Evolutionary conservation across 2,888 invertebrate species (phyloP).

Genomic region (Rhorus exstirpatorius): DNA sequence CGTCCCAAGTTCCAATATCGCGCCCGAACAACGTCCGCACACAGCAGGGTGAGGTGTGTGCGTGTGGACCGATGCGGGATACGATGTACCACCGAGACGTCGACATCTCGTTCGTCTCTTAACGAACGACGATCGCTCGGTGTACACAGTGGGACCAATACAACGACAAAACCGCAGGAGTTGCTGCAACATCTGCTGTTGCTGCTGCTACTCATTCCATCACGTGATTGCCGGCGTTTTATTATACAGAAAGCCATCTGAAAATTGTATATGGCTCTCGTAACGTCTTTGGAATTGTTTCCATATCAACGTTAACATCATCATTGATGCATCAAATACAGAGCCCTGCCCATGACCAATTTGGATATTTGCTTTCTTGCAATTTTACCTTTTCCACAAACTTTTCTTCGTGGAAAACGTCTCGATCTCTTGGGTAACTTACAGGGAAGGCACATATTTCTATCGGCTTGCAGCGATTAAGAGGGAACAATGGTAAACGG

Average conservation of each 20-base stretch:
- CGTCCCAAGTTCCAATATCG: constrained; percentile 63
- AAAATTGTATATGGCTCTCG: neutral
- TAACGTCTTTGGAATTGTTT: constrained; percentile 3
- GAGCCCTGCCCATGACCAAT: no score
- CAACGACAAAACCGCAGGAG: constrained; percentile 40
- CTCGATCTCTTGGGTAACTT: no score
- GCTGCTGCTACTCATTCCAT: constrained; percentile 24
- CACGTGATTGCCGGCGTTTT: constrained; percentile 33
- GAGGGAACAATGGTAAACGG: no score
- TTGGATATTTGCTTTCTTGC: no score
- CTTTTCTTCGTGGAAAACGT: no score
- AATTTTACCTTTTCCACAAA: no score
- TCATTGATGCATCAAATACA: neutral
- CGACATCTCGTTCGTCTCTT: constrained; percentile 50
- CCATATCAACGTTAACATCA: neutral
- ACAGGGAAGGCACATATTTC: no score
- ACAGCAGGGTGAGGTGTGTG: no score
- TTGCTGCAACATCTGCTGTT: constrained; percentile 41
- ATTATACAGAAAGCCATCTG: constrained; percentile 1
- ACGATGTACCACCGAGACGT: constrained; percentile 32
- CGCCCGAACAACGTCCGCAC: constrained; percentile 49
- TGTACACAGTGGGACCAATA: constrained; percentile 8
- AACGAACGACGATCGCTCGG: constrained; percentile 39
- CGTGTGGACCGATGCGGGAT: constrained; percentile 21
- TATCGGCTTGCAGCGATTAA: no score